Conservation (phyloP, 2,113 vertebrate species). For the Menura novaehollandiae region DNA sequence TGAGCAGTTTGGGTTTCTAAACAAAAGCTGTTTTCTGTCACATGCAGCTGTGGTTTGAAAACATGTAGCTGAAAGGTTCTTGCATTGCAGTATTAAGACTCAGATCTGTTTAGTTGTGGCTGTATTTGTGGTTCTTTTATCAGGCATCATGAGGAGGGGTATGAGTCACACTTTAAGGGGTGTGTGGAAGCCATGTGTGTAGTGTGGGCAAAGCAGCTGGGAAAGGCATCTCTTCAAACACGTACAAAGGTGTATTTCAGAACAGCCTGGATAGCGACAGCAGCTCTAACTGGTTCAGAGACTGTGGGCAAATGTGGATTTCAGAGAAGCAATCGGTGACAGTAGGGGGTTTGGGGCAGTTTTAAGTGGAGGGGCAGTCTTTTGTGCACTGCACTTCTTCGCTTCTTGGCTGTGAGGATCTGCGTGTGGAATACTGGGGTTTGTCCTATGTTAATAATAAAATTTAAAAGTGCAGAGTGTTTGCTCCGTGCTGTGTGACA, state of each 20-base stretch:
- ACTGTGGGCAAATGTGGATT: background rate
- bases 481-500: background rate
- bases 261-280: background rate
- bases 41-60: background rate
- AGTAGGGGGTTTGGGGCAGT: accelerated
- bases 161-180: no score
- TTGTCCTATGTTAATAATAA: background rate
- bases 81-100: background rate
- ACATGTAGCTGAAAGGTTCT: background rate
- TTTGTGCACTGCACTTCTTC: background rate
- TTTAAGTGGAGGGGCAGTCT: background rate
- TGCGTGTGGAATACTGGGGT: background rate
- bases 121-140: background rate
- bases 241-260: accelerated
- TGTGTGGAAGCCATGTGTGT: accelerated
- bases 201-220: background rate
- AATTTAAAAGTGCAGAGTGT: background rate
- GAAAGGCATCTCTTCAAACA: background rate
- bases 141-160: accelerated
- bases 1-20: background rate
- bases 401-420: background rate
- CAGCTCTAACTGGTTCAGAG: background rate
- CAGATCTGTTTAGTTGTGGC: background rate
- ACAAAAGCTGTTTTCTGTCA: background rate
- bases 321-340: background rate